Evolutionary conservation across 2,888 invertebrate genomes (phyloP).

Genomic region (Heterodera filipjevi): DNA sequence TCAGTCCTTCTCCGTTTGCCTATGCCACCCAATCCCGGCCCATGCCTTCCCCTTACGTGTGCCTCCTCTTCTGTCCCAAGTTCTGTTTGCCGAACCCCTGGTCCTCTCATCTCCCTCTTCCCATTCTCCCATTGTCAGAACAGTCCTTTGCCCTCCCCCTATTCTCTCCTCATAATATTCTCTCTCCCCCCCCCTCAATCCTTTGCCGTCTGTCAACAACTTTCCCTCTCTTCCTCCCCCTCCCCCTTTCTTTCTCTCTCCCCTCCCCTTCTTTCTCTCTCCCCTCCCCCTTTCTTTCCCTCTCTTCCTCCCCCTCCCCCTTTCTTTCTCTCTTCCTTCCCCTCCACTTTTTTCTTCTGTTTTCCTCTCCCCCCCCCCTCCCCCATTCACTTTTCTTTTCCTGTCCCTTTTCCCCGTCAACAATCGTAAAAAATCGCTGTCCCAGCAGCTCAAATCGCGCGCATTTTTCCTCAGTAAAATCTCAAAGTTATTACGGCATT

Average conservation of each 20-base stretch:
- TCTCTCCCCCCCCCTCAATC: not conserved
- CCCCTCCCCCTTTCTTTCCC: not conserved
- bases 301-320: not conserved
- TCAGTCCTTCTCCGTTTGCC: no score
- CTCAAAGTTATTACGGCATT: not conserved
- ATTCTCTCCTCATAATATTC: not conserved
- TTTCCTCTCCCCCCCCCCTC: not conserved
- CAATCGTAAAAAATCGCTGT: slow-evolving; percentile 10
- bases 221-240: not conserved
- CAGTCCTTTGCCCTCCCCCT: not conserved
- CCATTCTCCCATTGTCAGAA: not conserved
- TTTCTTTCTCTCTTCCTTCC: not conserved
- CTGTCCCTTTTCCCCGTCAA: not conserved
- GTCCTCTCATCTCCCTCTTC: not conserved
- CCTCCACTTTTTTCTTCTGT: not conserved
- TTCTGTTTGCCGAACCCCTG: slow-evolving; percentile 7
- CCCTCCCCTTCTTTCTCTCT: not conserved
- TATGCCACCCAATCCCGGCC: not conserved
- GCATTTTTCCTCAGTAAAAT: not conserved
- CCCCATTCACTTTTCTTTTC: not conserved
- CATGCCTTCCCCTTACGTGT: not conserved
- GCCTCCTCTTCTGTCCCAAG: no score
- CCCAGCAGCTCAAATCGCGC: not conserved
- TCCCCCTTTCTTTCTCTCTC: not conserved
- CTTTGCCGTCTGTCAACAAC: slow-evolving; percentile 1